Evolutionary conservation across 2,113 vertebrate species (phyloP), one percentile per base, ranked within the genome.

Genomic region (Cygnus atratus): DNA sequence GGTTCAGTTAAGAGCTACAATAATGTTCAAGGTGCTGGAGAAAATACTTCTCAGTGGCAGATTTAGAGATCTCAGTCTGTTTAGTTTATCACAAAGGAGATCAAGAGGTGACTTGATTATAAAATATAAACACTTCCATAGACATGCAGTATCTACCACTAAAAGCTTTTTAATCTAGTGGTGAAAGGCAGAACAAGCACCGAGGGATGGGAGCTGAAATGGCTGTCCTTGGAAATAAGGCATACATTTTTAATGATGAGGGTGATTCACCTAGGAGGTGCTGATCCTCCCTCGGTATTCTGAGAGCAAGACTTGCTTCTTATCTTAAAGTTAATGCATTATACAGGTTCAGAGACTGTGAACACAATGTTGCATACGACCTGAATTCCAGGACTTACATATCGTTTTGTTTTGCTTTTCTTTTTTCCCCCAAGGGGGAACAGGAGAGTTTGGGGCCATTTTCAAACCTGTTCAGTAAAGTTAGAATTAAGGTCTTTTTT

Each of bases 71-170:
- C 85, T 87, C 62, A 82, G 5, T 91, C 91, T 87, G 58, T 92
- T 88, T 71, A 81, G 63, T 87, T 91, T 93, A 84, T 89, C 87
- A 57, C 70, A 58, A 5, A 31, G 77, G 57, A 79, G 86, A 95
- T 95, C 87, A 92, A 91, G 82, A 92, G 89, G 91, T 95, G 93
- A 89, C 84, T 81, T 91, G 88, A 81, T 96, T 91, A 87, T 87
- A 61, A 92, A 81, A 80, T 82, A 59, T 89, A 84, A 95, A 92
- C 77, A 82, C 70, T 95, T 76, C 79, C 52, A 66, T 71, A 74
- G 25, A 63, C 0, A 9, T 33, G 78, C 31, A 17, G 16, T 74
- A 54, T 90, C 83, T 66, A 78, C 80, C 61, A 74, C 91, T 95
- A 92, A 97, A 95, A 93, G 93, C 87, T 95, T 95, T 92, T 92